A percentile compares a stretch with the other conserved stretches of the same genome.
Conservation (phyloP, 2,888 invertebrate genomes). For the Monopis laevigella region DNA sequence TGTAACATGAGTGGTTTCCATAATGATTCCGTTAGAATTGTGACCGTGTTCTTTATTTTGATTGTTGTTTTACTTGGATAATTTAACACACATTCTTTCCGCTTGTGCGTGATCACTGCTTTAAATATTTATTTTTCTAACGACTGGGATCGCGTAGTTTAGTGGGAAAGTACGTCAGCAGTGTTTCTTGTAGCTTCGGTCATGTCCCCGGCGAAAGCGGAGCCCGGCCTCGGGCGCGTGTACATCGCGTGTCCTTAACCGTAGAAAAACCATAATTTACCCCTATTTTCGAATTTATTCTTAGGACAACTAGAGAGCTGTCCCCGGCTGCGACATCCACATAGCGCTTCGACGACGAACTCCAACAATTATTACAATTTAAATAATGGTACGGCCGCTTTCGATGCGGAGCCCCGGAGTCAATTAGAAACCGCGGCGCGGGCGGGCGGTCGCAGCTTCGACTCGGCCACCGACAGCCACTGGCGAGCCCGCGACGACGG, state of each 20-base stretch:
- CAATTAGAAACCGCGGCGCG: constrained; percentile 29
- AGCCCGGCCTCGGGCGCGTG: constrained; percentile 44
- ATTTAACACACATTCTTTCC: constrained; percentile 61
- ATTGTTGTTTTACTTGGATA: constrained; percentile 50
- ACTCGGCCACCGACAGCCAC: constrained; percentile 56
- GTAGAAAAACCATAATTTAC: neutral
- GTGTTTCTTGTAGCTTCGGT: no score
- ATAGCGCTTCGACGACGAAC: constrained; percentile 56
- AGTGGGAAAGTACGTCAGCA: neutral
- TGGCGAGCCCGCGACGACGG: constrained; percentile 62
- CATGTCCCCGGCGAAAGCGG: no score
- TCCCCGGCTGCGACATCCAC: constrained; percentile 55
- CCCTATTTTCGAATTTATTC: constrained; percentile 24
- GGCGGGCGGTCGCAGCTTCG: constrained; percentile 53
- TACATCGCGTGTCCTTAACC: constrained; percentile 23
- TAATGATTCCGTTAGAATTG: constrained; percentile 30
- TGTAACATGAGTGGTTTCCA: constrained; percentile 24
- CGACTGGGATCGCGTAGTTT: constrained; percentile 8
- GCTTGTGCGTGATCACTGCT: constrained; percentile 66
- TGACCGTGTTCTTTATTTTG: constrained; percentile 40
- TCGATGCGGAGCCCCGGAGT: constrained; percentile 45
- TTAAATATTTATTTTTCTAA: constrained; percentile 24
- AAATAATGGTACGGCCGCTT: constrained; percentile 57
- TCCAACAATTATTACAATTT: constrained; percentile 68
- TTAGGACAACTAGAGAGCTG: constrained; percentile 67